phyloP scores from a whole-genome alignment of 2,888 invertebrate species.

The Shargacucullia verbasci region DNA sequence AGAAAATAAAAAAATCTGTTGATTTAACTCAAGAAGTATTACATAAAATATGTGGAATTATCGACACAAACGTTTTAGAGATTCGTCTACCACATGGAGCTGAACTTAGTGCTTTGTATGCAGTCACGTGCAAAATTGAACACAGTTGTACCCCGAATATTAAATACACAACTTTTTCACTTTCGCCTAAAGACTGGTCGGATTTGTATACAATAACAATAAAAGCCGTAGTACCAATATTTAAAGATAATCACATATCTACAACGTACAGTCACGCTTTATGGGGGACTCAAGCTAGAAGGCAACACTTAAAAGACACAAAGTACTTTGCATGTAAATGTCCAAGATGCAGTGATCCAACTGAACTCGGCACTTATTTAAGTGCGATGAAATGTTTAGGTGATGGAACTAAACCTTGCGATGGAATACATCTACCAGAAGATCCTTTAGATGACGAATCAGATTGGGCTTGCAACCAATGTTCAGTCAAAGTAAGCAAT shows the following conservation, averaged over 20 bases:
- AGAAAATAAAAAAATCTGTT: constrained; percentile 78
- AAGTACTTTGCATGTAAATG: constrained; percentile 95
- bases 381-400: constrained; percentile 92
- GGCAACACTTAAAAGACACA: constrained; percentile 93
- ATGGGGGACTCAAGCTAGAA: constrained; percentile 95
- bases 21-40: constrained; percentile 89
- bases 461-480: constrained; percentile 93
- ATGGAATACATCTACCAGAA: constrained; percentile 92
- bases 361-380: constrained; percentile 93
- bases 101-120: constrained; percentile 92
- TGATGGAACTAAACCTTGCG: constrained; percentile 88
- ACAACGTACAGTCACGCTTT: constrained; percentile 96
- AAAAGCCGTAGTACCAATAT: constrained; percentile 91
- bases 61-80: constrained; percentile 95
- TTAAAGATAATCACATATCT: constrained; percentile 92
- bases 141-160: constrained; percentile 95
- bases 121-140: constrained; percentile 94
- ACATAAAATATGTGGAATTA: constrained; percentile 93
- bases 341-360: constrained; percentile 93
- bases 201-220: constrained; percentile 91
- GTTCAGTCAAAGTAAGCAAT: constrained; percentile 90
- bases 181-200: constrained; percentile 82
- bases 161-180: constrained; percentile 91
- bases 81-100: constrained; percentile 91
- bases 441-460: constrained; percentile 92